These are phyloP conservation scores for Hycleus phaleratus DNA, from an alignment of 1,140 invertebrate genomes.

Conservation along the genomic window DNA sequence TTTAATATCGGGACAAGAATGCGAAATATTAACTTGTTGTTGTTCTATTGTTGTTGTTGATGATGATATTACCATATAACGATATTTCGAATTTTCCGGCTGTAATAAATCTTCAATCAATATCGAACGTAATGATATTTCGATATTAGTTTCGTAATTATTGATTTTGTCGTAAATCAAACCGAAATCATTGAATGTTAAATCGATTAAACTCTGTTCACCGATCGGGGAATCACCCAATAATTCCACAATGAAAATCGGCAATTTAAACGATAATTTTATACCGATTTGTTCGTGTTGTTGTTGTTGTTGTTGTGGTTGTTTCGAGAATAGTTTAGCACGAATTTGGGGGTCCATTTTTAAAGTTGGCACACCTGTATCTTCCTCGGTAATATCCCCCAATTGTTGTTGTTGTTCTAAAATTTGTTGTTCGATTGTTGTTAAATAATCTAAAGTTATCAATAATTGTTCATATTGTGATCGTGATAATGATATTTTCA, in stretches of 20 bases:
- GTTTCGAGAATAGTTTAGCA: slow-evolving; percentile 42
- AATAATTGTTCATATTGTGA: slow-evolving; percentile 84
- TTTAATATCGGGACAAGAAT: slow-evolving; percentile 76
- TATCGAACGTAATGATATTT: slow-evolving; percentile 73
- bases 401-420: slow-evolving; percentile 18
- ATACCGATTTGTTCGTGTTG: slow-evolving; percentile 10
- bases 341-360: slow-evolving; percentile 53
- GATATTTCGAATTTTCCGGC: slow-evolving; percentile 65
- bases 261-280: slow-evolving; percentile 60
- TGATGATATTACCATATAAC: slow-evolving; percentile 68
- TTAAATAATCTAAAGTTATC: slow-evolving; percentile 55
- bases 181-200: slow-evolving; percentile 75
- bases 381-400: slow-evolving; percentile 42
- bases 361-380: slow-evolving; percentile 45
- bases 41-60: slow-evolving; percentile 40
- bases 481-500: slow-evolving; percentile 78
- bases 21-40: slow-evolving; percentile 57
- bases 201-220: slow-evolving; percentile 65
- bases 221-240: slow-evolving; percentile 54
- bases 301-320: not conserved
- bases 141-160: slow-evolving; percentile 57
- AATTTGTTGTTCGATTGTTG: slow-evolving; percentile 13
- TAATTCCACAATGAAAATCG: slow-evolving; percentile 64
- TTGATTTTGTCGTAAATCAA: slow-evolving; percentile 64
- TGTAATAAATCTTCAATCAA: slow-evolving; percentile 83